Evolutionary conservation across 2,888 invertebrate genomes (phyloP), one percentile per base, ranked within the genome.

Genomic region (Blastobasis lacticolella): DNA sequence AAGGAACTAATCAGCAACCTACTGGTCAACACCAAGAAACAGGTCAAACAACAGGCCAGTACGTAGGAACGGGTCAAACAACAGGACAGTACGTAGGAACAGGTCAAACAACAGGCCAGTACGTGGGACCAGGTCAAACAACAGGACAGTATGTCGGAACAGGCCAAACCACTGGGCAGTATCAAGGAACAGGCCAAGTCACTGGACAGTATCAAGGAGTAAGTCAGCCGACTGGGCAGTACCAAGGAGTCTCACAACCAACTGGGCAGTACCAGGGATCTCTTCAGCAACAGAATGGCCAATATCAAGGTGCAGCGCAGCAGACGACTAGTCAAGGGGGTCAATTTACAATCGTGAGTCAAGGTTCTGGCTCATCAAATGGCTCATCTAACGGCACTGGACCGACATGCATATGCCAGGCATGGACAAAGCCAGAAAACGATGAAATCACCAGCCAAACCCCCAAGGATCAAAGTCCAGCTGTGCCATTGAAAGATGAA

Each of bases 391-490:
- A 47, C 8, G 63, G 60, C 0, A 67, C 69, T 37, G 85, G 82
- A 0, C 85, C 82, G 0, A 73, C 80, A 0, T 88, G 87, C 53
- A 77, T 88, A 1, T 88, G 88, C 57, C 86, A 85, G 55, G 71
- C 87, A 0, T 86, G 85, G 84, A 78, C 80, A 0, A 86, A 86
- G 48, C 82, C 82, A 1, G 69, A 65, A 42, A 45, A 55, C 5
- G 68, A 67, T 1, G 54, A 53, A 1, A 49, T 45, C 54, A 23
- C 23, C 23, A 23, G 3, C 3, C 23, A 23, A 23, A 23, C 23
- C 23, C 23, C 23, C 23, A 23, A 23, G 23, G 23, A 23, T 23
- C 49, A 69, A 69, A 46, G 23, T 9, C n/a, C 23, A 23, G 23
- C 55, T 51, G 50, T 62, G 45, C 54, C 55, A 37, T 52, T 48